Conservation (phyloP, 2,888 invertebrate species). For the Lomographa bimaculata region DNA sequence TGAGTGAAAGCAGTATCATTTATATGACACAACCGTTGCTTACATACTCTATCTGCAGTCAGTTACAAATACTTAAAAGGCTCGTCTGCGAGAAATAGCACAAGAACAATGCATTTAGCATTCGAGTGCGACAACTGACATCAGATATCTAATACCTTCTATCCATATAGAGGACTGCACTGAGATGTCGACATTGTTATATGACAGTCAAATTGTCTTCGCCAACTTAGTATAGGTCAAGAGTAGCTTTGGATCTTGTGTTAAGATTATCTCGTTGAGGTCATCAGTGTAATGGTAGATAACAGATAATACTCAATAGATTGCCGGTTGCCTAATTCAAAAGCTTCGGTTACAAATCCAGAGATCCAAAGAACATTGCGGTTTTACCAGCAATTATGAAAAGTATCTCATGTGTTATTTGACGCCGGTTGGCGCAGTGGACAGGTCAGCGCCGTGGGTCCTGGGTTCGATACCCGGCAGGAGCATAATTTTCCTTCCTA, state of each 20-base stretch:
- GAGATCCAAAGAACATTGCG: too few relatives aligned
- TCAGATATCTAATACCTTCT: constrained; percentile 43
- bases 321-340: too few relatives aligned
- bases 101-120: constrained; percentile 66
- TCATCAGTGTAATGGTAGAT: constrained; percentile 4
- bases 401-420: too few relatives aligned
- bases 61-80: constrained; percentile 33
- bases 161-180: constrained; percentile 40
- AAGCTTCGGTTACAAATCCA: too few relatives aligned
- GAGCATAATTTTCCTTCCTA: too few relatives aligned
- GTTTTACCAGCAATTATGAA: too few relatives aligned
- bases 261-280: constrained; percentile 8
- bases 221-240: constrained; percentile 37
- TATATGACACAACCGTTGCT: constrained; percentile 5
- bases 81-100: constrained; percentile 38
- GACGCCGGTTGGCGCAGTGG: too few relatives aligned
- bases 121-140: constrained; percentile 31
- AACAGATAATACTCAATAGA: background rate
- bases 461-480: too few relatives aligned
- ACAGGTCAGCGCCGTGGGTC: too few relatives aligned
- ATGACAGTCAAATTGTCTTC: constrained; percentile 21
- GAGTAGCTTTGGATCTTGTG: constrained; percentile 2
- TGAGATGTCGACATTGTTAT: constrained; percentile 38
- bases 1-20: constrained; percentile 10
- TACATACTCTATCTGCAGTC: too few relatives aligned